Evolutionary conservation across 1,140 invertebrate genomes (phyloP).

Genomic region (Penaeus vannamei): DNA sequence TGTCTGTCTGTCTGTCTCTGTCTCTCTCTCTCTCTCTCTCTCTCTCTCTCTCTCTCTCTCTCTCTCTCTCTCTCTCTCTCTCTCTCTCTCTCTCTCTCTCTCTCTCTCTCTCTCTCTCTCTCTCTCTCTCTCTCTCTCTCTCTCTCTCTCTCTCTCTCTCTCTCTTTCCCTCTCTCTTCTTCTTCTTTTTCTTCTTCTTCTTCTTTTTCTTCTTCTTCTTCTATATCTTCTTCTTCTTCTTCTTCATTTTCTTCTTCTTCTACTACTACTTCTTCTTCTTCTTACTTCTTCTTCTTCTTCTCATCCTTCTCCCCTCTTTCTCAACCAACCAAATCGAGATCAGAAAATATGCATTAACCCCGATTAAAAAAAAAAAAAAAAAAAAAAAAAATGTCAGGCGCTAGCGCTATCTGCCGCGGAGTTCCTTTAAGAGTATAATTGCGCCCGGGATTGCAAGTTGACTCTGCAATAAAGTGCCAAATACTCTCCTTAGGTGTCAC

Average conservation of each 20-base stretch:
- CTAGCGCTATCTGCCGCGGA: no score
- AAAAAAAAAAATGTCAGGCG: no score
- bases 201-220: not conserved
- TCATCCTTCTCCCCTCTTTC: not conserved
- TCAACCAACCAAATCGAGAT: not conserved
- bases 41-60: not conserved
- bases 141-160: no score
- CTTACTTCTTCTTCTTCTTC: no score
- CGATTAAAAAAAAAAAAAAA: no score
- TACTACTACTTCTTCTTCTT: not conserved
- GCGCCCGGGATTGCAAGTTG: no score
- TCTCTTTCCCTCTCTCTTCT: not conserved
- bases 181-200: not conserved
- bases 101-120: not conserved
- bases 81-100: not conserved
- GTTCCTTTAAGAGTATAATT: no score
- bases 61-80: not conserved
- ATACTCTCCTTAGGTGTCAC: no score
- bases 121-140: not conserved
- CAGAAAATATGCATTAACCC: not conserved
- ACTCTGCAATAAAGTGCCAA: no score
- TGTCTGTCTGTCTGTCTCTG: not conserved
- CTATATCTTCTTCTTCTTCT: no score
- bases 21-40: not conserved
- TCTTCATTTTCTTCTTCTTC: not conserved